phyloP scores from a whole-genome alignment of 1,140 invertebrate species.

The Magallana ariakensis region DNA sequence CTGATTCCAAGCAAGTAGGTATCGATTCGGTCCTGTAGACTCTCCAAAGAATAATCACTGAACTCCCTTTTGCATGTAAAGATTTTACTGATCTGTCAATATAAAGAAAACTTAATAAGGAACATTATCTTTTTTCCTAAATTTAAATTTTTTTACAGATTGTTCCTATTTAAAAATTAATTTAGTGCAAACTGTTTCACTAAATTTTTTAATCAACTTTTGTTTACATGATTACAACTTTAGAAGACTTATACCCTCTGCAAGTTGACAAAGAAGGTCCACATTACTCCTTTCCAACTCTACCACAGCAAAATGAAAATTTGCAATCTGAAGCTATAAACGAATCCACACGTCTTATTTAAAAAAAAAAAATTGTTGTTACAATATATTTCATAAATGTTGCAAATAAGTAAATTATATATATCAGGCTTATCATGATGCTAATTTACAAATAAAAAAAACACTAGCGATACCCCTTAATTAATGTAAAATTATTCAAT shows the following conservation, averaged over 20 bases:
- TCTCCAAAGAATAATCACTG: background rate
- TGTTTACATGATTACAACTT: background rate
- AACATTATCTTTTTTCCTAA: background rate
- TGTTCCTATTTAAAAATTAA: no score
- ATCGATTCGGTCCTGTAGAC: constrained; percentile 5
- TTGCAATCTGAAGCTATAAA: constrained; percentile 29
- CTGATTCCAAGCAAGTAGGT: background rate
- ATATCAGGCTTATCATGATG: background rate
- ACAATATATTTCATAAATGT: background rate
- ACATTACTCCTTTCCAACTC: constrained; percentile 2
- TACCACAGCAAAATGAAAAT: background rate
- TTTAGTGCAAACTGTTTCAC: no score
- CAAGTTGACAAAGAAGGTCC: constrained; percentile 18
- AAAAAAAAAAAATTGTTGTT: background rate
- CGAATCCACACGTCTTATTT: background rate
- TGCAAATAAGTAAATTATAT: background rate
- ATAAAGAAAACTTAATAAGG: background rate
- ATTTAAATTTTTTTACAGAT: no score
- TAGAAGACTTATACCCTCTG: background rate
- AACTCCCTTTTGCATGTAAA: background rate
- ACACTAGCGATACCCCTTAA: no score
- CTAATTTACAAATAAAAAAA: no score
- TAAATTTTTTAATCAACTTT: background rate
- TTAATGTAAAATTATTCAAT: background rate
- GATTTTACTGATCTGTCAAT: constrained; percentile 23